phyloP scores from a whole-genome alignment of 2,797 vertebrate genomes.

The Gouania willdenowi region DNA sequence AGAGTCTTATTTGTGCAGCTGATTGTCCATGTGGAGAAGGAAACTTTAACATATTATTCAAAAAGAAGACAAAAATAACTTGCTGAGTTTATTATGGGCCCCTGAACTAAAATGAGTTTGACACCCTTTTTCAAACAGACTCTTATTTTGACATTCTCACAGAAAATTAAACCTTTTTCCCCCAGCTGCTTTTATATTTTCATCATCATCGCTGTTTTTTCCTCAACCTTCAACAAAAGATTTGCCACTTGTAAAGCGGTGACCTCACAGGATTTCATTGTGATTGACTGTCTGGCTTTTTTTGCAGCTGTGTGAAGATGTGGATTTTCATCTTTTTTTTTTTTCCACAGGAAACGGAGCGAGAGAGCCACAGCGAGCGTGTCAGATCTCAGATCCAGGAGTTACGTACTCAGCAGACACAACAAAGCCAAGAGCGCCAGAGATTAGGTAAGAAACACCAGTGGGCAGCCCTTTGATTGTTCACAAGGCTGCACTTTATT shows the following conservation, averaged over 20 bases:
- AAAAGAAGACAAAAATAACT: too few relatives aligned
- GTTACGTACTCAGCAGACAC: conserved; percentile 42
- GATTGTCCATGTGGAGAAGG: conserved; percentile 54
- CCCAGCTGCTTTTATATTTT: too few relatives aligned
- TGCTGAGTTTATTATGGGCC: too few relatives aligned
- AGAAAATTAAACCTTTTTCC: conserved; percentile 32
- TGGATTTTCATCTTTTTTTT: neutral
- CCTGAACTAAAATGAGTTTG: too few relatives aligned
- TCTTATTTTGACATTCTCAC: conserved; percentile 1
- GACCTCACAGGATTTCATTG: conserved; percentile 10
- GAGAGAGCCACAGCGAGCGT: conserved; percentile 50
- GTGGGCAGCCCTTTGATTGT: neutral
- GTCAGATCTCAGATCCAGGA: conserved; percentile 57
- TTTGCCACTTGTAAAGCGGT: conserved; percentile 7
- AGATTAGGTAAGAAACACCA: conserved; percentile 52
- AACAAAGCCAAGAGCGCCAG: conserved; percentile 54
- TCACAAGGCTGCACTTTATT: neutral
- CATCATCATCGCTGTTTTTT: conserved; percentile 29
- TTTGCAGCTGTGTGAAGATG: conserved; percentile 8
- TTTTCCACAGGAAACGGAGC: conserved; percentile 60
- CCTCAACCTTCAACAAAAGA: conserved; percentile 30
- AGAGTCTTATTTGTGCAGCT: conserved; percentile 57
- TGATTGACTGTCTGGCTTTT: too few relatives aligned
- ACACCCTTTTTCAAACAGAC: too few relatives aligned
- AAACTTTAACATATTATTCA: too few relatives aligned